Evolutionary conservation across 2,797 vertebrate species (phyloP), one percentile per base, ranked within the genome.

Genomic region (Myotis findleyi): DNA sequence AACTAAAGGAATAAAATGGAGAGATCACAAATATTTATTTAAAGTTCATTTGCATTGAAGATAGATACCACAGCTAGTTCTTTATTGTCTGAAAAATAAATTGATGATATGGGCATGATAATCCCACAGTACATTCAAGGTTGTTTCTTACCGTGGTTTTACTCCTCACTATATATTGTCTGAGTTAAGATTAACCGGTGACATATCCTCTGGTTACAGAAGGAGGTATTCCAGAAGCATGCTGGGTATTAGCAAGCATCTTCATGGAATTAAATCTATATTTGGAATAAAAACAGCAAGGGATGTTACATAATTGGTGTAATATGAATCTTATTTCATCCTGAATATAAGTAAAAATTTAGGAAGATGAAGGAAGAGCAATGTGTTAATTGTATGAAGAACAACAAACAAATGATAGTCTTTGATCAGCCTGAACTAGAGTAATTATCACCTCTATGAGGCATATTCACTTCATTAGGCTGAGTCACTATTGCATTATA

Each of bases 391-490:
- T 57, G 3, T 87, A 33, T 51, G 59, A 93, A 88, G 57, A 95
- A 90, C 36, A 57, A 33, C 36, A 30, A 59, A 38, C 36, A 57
- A 9, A 38, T 16, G 16, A 68, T 81, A 64, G 53, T 64, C 62
- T 30, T 77, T 62, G 23, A 5, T 20, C 27, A 20, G 18, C 77
- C 69, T 57, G 25, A 75, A 36, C 73, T 69, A 6, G 38, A 4
- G 51, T 6, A 71, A 3, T 64, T 44, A 38, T 9, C 64, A 76
- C 83, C 75, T 62, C 20, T 66, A 8, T 11, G 30, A 73, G 69
- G 2, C 3, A 1, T 41, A 14, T 0, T 0, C 7, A n/a, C 0
- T 0, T 30, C n/a, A 64, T 0, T 0, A 62, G 9, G 16, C 69
- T 41, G 47, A 87, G 25, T 90, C 8, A 82, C 47, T 33, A n/a